Evolutionary conservation across 2,888 invertebrate genomes (phyloP).

Genomic region (Lasius platythorax): DNA sequence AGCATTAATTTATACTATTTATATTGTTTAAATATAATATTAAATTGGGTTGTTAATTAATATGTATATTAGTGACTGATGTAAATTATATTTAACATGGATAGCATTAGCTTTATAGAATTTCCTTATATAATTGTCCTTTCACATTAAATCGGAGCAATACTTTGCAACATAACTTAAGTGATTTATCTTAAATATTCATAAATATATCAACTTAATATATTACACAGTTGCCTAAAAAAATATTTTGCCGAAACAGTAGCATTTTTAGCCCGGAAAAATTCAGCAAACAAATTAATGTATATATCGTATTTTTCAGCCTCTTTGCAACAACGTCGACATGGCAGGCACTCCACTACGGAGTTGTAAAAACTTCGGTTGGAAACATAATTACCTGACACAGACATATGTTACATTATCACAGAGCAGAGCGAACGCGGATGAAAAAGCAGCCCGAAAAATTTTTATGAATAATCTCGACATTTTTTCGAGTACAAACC

Average conservation of each 20-base stretch:
- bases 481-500: conserved; percentile 25
- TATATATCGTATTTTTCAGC: conserved; percentile 37
- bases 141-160: background rate
- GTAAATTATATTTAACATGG: background rate
- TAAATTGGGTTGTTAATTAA: conserved; percentile 4
- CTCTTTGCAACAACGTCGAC: conserved; percentile 30
- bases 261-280: conserved; percentile 4
- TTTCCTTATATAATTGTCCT: background rate
- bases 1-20: conserved; percentile 5
- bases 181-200: conserved; percentile 9
- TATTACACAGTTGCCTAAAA: background rate
- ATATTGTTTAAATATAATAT: conserved; percentile 16
- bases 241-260: background rate
- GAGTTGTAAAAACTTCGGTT: conserved; percentile 50
- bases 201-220: background rate
- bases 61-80: background rate
- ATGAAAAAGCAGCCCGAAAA: conserved; percentile 25
- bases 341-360: conserved; percentile 27
- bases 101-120: background rate
- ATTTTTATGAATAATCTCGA: conserved; percentile 36
- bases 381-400: conserved; percentile 53
- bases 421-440: background rate
- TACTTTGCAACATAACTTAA: background rate
- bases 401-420: conserved; percentile 45
- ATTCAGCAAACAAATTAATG: conserved; percentile 35